phyloP scores from a whole-genome alignment of 53 echinoderm and acorn worm species.

The Astropecten irregularis region DNA sequence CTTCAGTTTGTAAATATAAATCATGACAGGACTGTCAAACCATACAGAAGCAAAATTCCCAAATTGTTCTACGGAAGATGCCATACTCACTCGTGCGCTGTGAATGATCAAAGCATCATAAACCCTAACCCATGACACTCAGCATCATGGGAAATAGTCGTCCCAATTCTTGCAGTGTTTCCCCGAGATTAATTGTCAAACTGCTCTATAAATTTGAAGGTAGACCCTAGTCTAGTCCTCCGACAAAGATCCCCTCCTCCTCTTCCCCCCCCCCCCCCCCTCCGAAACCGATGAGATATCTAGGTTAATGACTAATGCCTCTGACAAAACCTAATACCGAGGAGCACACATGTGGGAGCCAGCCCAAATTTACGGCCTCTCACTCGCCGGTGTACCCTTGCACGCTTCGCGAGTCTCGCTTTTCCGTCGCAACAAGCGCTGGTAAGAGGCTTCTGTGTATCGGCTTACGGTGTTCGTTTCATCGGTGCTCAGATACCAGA shows the following conservation, averaged over 20 bases:
- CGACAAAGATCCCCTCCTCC: conserved; percentile 27
- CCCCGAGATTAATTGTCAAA: conserved; percentile 22
- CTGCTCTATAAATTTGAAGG: conserved; percentile 39
- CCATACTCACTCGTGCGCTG: no score
- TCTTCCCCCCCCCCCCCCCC: not conserved
- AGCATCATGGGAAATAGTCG: no score
- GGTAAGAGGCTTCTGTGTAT: conserved; percentile 54
- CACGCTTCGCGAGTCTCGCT: conserved; percentile 46
- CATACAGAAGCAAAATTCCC: no score
- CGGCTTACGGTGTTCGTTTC: conserved; percentile 53
- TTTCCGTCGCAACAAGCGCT: conserved; percentile 52
- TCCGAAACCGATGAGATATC: conserved; percentile 24
- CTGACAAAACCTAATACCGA: conserved; percentile 50
- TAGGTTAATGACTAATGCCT: conserved; percentile 58
- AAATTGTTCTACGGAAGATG: no score
- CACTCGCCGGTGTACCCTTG: conserved; percentile 54
- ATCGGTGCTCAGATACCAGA: conserved; percentile 56
- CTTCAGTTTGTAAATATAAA: no score
- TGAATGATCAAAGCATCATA: no score
- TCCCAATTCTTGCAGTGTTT: conserved; percentile 5
- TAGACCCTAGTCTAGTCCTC: conserved; percentile 17
- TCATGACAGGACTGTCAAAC: no score
- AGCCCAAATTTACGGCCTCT: conserved; percentile 56
- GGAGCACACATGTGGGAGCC: conserved; percentile 55
- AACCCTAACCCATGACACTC: no score